phyloP scores from a whole-genome alignment of 2,113 vertebrate species.

The Brienomyrus brachyistius region DNA sequence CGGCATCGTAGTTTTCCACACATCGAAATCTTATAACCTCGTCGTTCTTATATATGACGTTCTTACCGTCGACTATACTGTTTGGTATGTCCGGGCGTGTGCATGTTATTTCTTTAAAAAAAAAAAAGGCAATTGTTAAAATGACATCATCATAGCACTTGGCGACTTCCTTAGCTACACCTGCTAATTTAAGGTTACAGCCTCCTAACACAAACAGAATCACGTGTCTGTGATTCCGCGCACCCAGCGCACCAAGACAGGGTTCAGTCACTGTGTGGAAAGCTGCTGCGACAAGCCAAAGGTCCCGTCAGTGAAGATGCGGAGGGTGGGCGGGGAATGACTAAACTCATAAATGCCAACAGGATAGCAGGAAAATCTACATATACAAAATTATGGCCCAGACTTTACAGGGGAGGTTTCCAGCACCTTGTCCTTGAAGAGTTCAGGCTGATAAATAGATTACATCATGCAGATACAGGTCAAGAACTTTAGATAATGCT shows the following conservation, averaged over 20 bases:
- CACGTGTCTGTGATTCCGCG: not conserved
- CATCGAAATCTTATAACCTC: constrained; percentile 31
- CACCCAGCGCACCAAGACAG: not conserved
- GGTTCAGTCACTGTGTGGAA: not conserved
- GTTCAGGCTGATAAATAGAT: not conserved
- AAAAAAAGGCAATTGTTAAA: not conserved
- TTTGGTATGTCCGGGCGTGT: constrained; percentile 16
- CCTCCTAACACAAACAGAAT: not conserved
- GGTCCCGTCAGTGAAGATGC: not conserved
- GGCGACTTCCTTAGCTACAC: not conserved
- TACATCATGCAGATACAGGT: not conserved
- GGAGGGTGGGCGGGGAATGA: not conserved
- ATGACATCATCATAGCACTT: not conserved
- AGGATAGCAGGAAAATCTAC: not conserved
- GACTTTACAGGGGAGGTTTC: not conserved
- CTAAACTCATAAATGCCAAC: not conserved
- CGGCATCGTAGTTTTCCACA: accelerated
- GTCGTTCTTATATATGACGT: constrained; percentile 24
- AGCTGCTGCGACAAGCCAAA: not conserved
- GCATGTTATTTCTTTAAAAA: constrained; percentile 15
- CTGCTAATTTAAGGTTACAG: not conserved
- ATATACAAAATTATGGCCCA: not conserved
- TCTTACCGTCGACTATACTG: accelerated
- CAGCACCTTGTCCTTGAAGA: not conserved
- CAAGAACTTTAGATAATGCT: not conserved